These are phyloP conservation scores for Lordiphosa andalusiaca DNA, from an alignment of 2,888 invertebrate genomes.

Conservation along the genomic window DNA sequence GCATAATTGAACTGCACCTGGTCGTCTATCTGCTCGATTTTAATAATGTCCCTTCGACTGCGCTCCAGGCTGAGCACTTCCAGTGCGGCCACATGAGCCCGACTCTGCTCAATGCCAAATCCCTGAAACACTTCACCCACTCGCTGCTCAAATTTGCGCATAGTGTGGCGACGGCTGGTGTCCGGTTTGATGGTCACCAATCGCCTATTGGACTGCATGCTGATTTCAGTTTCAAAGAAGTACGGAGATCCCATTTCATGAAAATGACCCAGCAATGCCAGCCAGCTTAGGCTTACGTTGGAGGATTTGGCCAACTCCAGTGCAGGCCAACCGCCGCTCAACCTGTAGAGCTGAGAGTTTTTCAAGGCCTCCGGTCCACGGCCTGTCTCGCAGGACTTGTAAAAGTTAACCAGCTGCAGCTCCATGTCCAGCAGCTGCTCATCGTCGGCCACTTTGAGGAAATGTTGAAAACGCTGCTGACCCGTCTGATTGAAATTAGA, in stretches of 20 bases:
- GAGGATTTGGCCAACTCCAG: conserved; percentile 55
- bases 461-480: conserved; percentile 65
- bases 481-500: conserved; percentile 55
- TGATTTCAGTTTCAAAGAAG: conserved; percentile 72
- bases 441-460: conserved; percentile 54
- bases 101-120: conserved; percentile 68
- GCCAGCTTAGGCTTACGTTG: conserved; percentile 48
- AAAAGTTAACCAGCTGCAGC: conserved; percentile 74
- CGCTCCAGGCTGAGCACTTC: conserved; percentile 77
- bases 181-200: conserved; percentile 68
- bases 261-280: conserved; percentile 67
- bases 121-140: conserved; percentile 66
- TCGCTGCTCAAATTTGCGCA: conserved; percentile 74
- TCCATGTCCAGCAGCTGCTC: conserved; percentile 73
- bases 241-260: conserved; percentile 76
- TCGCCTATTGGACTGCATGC: conserved; percentile 75
- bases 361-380: conserved; percentile 68
- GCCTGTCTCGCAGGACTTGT: conserved; percentile 68
- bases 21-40: conserved; percentile 40
- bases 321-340: conserved; percentile 78
- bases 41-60: conserved; percentile 69
- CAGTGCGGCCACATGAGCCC: conserved; percentile 70
- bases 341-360: conserved; percentile 67
- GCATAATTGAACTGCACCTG: conserved; percentile 66
- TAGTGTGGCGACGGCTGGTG: conserved; percentile 59